Conservation (phyloP, 2,113 vertebrate genomes). For the Austrofundulus limnaeus region DNA sequence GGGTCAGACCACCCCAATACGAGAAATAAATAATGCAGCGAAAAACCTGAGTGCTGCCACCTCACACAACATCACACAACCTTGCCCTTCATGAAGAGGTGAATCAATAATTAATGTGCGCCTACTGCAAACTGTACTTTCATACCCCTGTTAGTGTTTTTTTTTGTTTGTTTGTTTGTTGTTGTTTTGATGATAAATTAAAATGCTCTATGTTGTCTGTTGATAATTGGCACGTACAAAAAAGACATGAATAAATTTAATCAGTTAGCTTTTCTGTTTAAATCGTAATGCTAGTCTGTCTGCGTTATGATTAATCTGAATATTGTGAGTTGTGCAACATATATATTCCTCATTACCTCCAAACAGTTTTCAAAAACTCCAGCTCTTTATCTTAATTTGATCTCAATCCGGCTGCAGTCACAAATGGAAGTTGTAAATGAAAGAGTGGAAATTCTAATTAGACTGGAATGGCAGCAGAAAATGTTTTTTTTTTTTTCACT, state of each 20-base stretch:
- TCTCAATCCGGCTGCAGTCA: constrained; percentile 61
- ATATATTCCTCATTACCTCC: constrained; percentile 13
- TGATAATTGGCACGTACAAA: neutral
- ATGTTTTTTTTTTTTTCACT: constrained; percentile 48
- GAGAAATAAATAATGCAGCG: constrained; percentile 75
- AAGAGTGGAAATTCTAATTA: constrained; percentile 69
- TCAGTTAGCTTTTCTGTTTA: constrained; percentile 3
- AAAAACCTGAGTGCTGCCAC: constrained; percentile 66
- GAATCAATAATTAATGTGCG: constrained; percentile 47
- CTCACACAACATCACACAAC: constrained; percentile 56
- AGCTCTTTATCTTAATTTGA: constrained; percentile 73
- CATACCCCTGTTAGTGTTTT: neutral
- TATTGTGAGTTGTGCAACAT: neutral
- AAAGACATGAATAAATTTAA: too few species aligned
- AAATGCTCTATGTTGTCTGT: neutral
- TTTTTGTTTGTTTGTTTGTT: neutral
- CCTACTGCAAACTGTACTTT: constrained; percentile 11
- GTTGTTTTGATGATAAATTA: neutral
- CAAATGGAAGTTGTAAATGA: constrained; percentile 59
- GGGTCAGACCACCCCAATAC: constrained; percentile 73
- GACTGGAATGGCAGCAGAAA: constrained; percentile 50
- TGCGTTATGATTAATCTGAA: neutral
- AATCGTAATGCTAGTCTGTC: constrained; percentile 2
- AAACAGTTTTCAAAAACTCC: constrained; percentile 31
- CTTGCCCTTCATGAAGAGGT: constrained; percentile 48